phyloP scores from a whole-genome alignment of 2,797 vertebrate genomes.

The Syngnathus acus region DNA sequence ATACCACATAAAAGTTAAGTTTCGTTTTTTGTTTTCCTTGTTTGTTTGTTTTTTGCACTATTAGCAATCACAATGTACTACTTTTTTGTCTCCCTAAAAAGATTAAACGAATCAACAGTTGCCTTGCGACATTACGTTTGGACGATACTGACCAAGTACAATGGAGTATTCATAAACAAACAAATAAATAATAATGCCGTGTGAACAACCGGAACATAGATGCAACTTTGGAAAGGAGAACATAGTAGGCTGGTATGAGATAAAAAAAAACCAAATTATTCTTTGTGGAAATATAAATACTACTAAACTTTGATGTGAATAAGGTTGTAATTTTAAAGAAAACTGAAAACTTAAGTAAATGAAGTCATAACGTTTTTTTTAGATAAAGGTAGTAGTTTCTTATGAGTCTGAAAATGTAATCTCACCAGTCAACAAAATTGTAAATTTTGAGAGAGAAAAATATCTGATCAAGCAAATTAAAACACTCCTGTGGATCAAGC shows the following conservation, averaged over 20 bases:
- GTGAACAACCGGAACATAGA: not conserved
- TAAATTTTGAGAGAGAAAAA: not conserved
- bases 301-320: not conserved
- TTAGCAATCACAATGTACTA: constrained; percentile 1
- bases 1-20: constrained; percentile 52
- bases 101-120: not conserved
- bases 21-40: constrained; percentile 7
- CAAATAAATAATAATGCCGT: not conserved
- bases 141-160: not conserved
- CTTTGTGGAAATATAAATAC: not conserved
- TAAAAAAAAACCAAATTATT: not conserved
- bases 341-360: not conserved
- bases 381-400: too few species aligned
- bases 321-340: not conserved
- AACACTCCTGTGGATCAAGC: not conserved
- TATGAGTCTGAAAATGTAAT: not conserved
- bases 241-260: not conserved
- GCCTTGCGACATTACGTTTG: not conserved
- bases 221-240: not conserved
- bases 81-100: not conserved
- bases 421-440: not conserved
- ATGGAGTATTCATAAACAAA: not conserved
- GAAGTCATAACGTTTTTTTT: not conserved
- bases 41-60: not conserved
- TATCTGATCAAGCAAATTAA: not conserved